phyloP scores from a whole-genome alignment of 1,140 invertebrate species.

The Drosophila yakuba region DNA sequence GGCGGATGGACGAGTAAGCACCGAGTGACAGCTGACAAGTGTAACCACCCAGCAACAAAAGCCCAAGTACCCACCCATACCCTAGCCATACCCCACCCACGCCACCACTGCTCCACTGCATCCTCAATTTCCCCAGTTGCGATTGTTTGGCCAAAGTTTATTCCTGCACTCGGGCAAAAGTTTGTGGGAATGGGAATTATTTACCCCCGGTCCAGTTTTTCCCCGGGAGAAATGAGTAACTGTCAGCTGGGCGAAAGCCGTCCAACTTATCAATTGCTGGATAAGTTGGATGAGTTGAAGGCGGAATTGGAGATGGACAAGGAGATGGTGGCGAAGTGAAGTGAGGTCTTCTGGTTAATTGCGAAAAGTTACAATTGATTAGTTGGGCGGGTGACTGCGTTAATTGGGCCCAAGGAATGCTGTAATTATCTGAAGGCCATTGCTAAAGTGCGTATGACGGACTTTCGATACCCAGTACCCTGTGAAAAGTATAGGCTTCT shows the following conservation, averaged over 20 bases:
- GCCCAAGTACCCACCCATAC: not conserved
- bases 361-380: constrained; percentile 37
- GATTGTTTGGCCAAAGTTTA: constrained; percentile 24
- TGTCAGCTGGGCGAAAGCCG: constrained; percentile 6
- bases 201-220: constrained; percentile 3
- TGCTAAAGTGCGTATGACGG: not conserved
- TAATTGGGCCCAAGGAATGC: constrained; percentile 9
- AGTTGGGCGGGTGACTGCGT: constrained; percentile 21
- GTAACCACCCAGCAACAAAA: constrained; percentile 3
- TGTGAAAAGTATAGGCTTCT: not conserved
- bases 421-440: constrained; percentile 1
- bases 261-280: constrained; percentile 30
- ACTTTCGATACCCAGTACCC: not conserved
- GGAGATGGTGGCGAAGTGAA: not conserved
- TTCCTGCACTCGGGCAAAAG: constrained; percentile 18
- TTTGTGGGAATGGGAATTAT: constrained; percentile 37
- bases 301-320: too few species aligned
- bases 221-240: constrained; percentile 21
- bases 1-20: constrained; percentile 12
- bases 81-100: not conserved
- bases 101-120: constrained; percentile 1
- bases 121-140: constrained; percentile 32
- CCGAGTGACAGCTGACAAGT: constrained; percentile 46
- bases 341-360: constrained; percentile 13
- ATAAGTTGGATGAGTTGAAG: too few species aligned